Evolutionary conservation across 2,113 vertebrate species (phyloP).

Genomic region (Podiceps cristatus): DNA sequence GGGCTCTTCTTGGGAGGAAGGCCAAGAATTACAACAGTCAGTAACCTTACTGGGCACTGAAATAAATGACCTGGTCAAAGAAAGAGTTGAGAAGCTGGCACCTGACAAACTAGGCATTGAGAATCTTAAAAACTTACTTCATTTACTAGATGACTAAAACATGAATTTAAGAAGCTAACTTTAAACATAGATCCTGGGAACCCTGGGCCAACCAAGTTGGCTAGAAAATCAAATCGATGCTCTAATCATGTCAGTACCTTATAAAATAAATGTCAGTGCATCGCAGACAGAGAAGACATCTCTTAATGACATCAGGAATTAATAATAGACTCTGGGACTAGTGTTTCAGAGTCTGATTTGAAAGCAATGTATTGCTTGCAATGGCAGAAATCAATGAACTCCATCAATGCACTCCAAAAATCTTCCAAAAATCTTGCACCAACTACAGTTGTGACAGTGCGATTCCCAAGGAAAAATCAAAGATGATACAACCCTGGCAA

Average conservation of each 20-base stretch:
- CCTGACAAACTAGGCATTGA: not conserved
- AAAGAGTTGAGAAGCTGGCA: not conserved
- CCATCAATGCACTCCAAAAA: not conserved
- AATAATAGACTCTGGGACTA: conserved; percentile 25
- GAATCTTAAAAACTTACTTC: not conserved
- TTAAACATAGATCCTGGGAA: not conserved
- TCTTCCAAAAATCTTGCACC: not conserved
- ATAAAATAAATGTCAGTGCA: conserved; percentile 19
- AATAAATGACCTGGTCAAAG: not conserved
- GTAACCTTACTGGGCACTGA: not conserved
- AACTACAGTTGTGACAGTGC: not conserved
- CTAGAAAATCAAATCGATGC: not conserved
- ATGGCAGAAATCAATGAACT: conserved; percentile 31
- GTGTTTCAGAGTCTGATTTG: not conserved
- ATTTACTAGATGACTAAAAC: not conserved
- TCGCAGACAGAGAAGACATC: not conserved
- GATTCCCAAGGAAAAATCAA: not conserved
- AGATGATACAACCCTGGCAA: not conserved
- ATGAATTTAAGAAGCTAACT: not conserved
- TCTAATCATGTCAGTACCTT: not conserved
- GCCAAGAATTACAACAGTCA: not conserved
- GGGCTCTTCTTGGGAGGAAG: not conserved
- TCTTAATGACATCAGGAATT: conserved; percentile 43
- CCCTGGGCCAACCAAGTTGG: not conserved
- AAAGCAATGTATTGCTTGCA: conserved; percentile 10